Evolutionary conservation across 37 sponge, comb jelly and placozoan genomes (phyloP), one percentile per base, ranked within the genome.

Genomic region (Ephydatia muelleri): DNA sequence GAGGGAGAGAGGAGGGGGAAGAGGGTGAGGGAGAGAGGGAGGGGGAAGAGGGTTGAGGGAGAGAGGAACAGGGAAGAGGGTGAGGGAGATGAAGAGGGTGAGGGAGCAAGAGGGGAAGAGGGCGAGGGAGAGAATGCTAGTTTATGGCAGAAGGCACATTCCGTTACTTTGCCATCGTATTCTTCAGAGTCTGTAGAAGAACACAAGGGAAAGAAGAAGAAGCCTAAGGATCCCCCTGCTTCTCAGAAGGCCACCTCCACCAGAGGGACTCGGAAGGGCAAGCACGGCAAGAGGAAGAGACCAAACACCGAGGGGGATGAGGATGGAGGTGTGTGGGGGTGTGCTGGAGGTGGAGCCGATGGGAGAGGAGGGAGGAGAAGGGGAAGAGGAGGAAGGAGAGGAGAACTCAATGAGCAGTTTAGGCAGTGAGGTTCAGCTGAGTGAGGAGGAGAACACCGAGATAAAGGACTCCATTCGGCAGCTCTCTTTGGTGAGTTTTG

Each of bases 211-310:
- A 57, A 11, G 57, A 57, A 57, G 57, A 57, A 5, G 57, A 57
- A 11, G 57, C 1, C 57, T 14, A 57, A 57, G 57, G 57, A 57
- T n/a, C n/a, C 57, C 19, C 16, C 57, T 43, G 47, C 47, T 11
- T 11, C 57, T 57, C 57, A 57, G 14, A 57, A 57, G 57, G 16
- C 19, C 16, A 14, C 57, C 57, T 57, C 57, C 57, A 11, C 19
- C 57, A 57, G 57, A 57, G 57, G 57, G 1, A 21, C 19, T 57
- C 57, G 57, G 57, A 57, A 21, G 57, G 57, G 57, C 12, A 57
- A 57, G 78, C 25, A 64, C 31, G 78, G 78, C 33, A 78, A 80
- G 75, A 47, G 83, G 72, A 83, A 88, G 66, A 26, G 73, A 47
- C 38, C 26, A 40, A 64, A n/a, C 28, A 73, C 11, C 6, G 64